Evolutionary conservation across 2,113 vertebrate species (phyloP).

Genomic region (Chaetops frenatus): DNA sequence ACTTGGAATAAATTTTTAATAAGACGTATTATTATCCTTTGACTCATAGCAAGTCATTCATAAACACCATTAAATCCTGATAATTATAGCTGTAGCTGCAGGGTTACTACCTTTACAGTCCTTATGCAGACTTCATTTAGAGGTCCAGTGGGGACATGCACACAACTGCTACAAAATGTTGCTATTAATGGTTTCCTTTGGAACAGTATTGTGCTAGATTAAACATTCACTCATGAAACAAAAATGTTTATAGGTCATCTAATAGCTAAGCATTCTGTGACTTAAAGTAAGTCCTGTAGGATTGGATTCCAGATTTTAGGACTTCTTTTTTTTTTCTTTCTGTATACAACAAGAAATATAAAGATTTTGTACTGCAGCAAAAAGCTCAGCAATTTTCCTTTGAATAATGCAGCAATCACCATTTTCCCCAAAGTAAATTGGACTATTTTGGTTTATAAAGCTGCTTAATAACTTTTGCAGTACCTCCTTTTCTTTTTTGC

Average conservation of each 20-base stretch:
- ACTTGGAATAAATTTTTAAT: slow-evolving; percentile 69
- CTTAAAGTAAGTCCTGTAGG: not conserved
- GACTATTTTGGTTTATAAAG: not conserved
- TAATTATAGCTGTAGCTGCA: slow-evolving; percentile 67
- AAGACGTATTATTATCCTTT: slow-evolving; percentile 65
- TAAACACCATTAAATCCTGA: slow-evolving; percentile 68
- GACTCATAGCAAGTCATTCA: slow-evolving; percentile 66
- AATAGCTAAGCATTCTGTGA: not conserved
- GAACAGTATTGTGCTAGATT: slow-evolving; percentile 39
- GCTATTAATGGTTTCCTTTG: slow-evolving; percentile 53
- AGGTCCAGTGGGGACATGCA: slow-evolving; percentile 59
- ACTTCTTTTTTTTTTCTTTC: not conserved
- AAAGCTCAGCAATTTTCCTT: slow-evolving; percentile 3
- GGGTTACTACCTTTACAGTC: slow-evolving; percentile 62
- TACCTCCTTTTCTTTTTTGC: not conserved
- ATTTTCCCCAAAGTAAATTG: not conserved
- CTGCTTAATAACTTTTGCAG: not conserved
- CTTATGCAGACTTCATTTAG: slow-evolving; percentile 61
- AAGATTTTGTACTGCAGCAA: not conserved
- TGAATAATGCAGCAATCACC: slow-evolving; percentile 27
- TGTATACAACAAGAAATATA: not conserved
- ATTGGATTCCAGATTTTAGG: not conserved
- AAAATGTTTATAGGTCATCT: slow-evolving; percentile 40
- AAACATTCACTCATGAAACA: slow-evolving; percentile 50
- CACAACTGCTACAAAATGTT: slow-evolving; percentile 54